phyloP scores from a whole-genome alignment of 2,888 invertebrate genomes.

The Zaprionus obscuricornis region DNA sequence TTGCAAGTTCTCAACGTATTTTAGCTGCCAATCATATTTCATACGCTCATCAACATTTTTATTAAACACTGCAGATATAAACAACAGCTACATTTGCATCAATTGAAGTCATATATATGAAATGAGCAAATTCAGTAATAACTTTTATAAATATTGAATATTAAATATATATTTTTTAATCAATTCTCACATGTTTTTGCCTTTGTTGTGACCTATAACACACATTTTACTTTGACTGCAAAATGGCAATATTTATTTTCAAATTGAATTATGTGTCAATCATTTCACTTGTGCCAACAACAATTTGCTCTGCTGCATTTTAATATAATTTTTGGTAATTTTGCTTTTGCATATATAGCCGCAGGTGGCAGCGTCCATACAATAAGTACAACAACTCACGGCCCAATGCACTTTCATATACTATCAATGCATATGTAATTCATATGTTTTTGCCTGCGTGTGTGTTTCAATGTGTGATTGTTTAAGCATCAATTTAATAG shows the following conservation, averaged over 20 bases:
- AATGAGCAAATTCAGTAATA: too few relatives aligned
- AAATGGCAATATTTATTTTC: slow-evolving; percentile 65
- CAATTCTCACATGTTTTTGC: too few relatives aligned
- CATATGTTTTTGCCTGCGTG: neutral
- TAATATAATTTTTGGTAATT: slow-evolving; percentile 71
- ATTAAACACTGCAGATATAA: slow-evolving; percentile 17
- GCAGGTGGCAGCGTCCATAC: slow-evolving; percentile 23
- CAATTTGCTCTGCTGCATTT: slow-evolving; percentile 61
- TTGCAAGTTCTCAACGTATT: slow-evolving; percentile 21
- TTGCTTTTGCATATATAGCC: slow-evolving; percentile 30
- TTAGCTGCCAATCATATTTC: slow-evolving; percentile 41
- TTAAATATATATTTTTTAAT: too few relatives aligned
- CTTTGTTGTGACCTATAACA: too few relatives aligned
- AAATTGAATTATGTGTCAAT: slow-evolving; percentile 72
- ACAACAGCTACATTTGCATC: slow-evolving; percentile 24
- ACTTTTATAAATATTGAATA: too few relatives aligned
- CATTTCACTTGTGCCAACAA: slow-evolving; percentile 64
- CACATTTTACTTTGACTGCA: slow-evolving; percentile 44
- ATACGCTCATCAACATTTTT: slow-evolving; percentile 26
- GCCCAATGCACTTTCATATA: neutral
- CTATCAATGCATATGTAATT: slow-evolving; percentile 9
- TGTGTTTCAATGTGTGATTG: slow-evolving; percentile 44
- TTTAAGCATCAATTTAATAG: slow-evolving; percentile 62
- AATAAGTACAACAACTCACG: slow-evolving; percentile 12
- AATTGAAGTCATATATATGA: too few relatives aligned